A percentile compares a stretch with the other conserved stretches of the same genome.
Evolutionary conservation across 2,113 vertebrate species (phyloP).

Genomic region (Bambusicola thoracicus): DNA sequence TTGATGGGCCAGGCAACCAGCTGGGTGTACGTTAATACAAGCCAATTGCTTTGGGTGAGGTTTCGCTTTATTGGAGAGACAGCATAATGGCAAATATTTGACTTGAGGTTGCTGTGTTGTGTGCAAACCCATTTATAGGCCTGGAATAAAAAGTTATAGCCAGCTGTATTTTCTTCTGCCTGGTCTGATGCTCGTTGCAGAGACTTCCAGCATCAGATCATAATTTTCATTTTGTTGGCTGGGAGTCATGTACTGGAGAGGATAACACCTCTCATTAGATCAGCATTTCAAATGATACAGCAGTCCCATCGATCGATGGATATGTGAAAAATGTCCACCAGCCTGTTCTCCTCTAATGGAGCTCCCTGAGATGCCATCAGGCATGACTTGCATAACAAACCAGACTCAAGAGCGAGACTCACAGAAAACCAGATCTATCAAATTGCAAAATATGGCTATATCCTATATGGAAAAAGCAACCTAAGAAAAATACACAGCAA

Average conservation of each 20-base stretch:
- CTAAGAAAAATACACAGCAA: neutral
- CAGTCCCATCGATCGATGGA: neutral
- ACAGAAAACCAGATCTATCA: neutral
- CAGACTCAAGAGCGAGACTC: neutral
- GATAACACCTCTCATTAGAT: neutral
- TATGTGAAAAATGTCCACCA: neutral
- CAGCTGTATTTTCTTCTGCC: neutral
- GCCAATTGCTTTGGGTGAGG: neutral
- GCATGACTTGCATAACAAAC: neutral
- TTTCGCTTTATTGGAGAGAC: neutral
- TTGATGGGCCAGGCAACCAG: neutral
- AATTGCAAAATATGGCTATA: neutral
- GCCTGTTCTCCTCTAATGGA: neutral
- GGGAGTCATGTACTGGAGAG: neutral
- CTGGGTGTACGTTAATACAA: neutral
- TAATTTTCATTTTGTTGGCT: neutral
- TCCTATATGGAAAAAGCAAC: neutral
- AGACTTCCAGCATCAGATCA: neutral
- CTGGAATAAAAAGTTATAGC: neutral
- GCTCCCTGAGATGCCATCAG: neutral
- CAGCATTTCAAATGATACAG: conserved; percentile 3
- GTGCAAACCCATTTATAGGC: neutral
- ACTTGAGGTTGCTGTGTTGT: neutral
- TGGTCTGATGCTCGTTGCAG: neutral
- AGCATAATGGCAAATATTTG: neutral